phyloP scores from a whole-genome alignment of 2,888 invertebrate genomes.

The Mesorhabditis belari region DNA sequence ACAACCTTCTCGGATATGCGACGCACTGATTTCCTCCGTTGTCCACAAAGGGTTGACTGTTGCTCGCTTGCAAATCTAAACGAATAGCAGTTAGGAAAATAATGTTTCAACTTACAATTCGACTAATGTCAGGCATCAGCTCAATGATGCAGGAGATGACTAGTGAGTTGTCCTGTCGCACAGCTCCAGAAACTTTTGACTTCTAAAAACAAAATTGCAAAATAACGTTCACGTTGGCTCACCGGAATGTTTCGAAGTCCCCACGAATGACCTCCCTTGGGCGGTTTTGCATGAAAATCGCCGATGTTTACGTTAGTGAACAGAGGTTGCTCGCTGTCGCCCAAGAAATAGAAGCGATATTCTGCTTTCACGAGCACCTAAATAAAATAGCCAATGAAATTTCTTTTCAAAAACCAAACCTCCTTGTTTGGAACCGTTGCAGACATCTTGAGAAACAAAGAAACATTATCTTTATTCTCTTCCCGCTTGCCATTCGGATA shows the following conservation, averaged over 20 bases:
- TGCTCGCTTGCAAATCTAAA: conserved; percentile 18
- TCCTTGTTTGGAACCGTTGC: conserved; percentile 45
- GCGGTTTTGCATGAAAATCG: conserved; percentile 53
- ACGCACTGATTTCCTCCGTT: conserved; percentile 7
- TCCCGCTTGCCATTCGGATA: conserved; percentile 53
- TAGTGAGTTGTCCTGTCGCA: conserved; percentile 48
- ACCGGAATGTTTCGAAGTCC: conserved; percentile 52
- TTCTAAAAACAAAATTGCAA: conserved; percentile 3
- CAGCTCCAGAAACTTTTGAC: neutral
- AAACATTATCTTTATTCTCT: conserved; percentile 50
- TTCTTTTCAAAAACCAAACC: conserved; percentile 11
- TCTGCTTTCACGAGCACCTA: conserved; percentile 52
- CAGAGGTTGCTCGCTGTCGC: conserved; percentile 43
- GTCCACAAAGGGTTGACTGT: conserved; percentile 3
- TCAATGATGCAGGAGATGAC: conserved; percentile 52
- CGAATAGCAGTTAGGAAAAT: too few relatives aligned
- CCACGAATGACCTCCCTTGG: conserved; percentile 53
- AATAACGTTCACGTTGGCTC: conserved; percentile 37
- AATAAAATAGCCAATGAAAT: conserved; percentile 5
- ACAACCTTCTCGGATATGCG: conserved; percentile 10
- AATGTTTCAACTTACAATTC: too few relatives aligned
- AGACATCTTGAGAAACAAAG: conserved; percentile 52
- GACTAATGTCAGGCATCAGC: conserved; percentile 45
- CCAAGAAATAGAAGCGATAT: conserved; percentile 52
- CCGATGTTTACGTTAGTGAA: conserved; percentile 53